phyloP scores from a whole-genome alignment of 1,140 invertebrate species.

The Physella acuta region DNA sequence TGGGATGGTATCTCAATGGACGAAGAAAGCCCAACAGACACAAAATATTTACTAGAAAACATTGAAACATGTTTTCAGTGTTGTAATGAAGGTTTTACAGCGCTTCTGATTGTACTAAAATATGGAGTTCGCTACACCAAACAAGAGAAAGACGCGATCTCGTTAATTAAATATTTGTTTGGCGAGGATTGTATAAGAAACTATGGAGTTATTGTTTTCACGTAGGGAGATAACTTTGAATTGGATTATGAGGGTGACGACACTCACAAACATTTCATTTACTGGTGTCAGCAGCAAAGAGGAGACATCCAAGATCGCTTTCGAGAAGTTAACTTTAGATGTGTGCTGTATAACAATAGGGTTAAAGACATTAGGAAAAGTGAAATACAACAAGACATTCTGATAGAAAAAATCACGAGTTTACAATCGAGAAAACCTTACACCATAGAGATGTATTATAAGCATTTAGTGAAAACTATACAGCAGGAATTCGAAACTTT shows the following conservation, averaged over 20 bases:
- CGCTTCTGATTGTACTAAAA: neutral
- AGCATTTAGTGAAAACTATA: too few species aligned
- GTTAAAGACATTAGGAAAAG: neutral
- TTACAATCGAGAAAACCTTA: neutral
- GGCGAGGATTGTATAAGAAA: slow-evolving; percentile 1
- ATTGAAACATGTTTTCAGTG: too few species aligned
- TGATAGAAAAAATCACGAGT: neutral
- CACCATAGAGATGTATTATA: too few species aligned
- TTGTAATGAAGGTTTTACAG: too few species aligned
- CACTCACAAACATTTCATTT: neutral
- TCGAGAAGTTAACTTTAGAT: neutral
- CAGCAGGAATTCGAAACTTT: too few species aligned
- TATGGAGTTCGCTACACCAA: slow-evolving; percentile 2
- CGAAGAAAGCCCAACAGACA: too few species aligned
- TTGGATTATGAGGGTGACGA: neutral
- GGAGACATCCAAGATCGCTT: neutral
- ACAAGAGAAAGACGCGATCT: slow-evolving; percentile 2
- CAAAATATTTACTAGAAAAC: too few species aligned
- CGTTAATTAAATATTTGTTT: neutral
- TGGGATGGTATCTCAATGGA: too few species aligned
- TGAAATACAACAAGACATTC: neutral
- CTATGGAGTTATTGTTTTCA: slow-evolving; percentile 7
- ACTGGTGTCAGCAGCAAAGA: neutral
- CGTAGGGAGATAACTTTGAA: too few species aligned
- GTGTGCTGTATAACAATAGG: slow-evolving; percentile 1